Base-by-base conservation (phyloP, 2,113 vertebrate genomes). In the Empidonax alnorum region DNA sequence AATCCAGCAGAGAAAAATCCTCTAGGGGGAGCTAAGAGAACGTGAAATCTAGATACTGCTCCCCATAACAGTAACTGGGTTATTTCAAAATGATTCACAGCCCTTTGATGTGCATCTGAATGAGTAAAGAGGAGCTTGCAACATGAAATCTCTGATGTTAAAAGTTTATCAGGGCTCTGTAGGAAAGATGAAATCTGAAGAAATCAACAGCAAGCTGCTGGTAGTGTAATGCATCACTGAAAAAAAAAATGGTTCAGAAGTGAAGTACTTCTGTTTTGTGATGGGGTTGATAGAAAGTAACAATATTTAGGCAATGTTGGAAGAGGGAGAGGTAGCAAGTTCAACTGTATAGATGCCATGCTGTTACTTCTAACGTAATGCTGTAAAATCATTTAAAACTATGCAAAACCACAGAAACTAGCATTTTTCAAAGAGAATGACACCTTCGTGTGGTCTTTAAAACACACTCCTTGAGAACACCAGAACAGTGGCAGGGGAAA, bases 1-100 rank as follows among this genome's bases (percentile, higher is more conserved):
- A 83, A 46, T 27, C 12, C 8, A 88, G 12, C 46, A 46, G 53
- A 46, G n/a, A 30, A 49, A 90, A 85, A 4, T 35, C 58, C 98
- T 93, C 96, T 83, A 98, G 98, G 72, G 97, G 98, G 98, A 90
- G 98, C 97, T 94, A 66, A 33, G 33, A 19, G 59, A 73, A 86
- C 6, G 1, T 24, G 37, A 83, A 47, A 88, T 58, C 50, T 13
- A 15, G 33, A 7, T 50, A 52, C 35, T 41, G 11, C 20, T 52
- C 55, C 28, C 46, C 59, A 2, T 14, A 59, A 25, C 1, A 37
- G 44, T 12, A 65, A 41, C 46, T 19, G 4, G 20, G 14, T 80
- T 68, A 44, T 44, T 37, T 73, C 11, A 44, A 66, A 86, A 46
- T 5, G 3, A 52, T 14, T 19, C 3, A 2, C 30, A 74, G 59